Base-by-base conservation (phyloP, 2,888 invertebrate genomes). In the Smittia aterrima region DNA sequence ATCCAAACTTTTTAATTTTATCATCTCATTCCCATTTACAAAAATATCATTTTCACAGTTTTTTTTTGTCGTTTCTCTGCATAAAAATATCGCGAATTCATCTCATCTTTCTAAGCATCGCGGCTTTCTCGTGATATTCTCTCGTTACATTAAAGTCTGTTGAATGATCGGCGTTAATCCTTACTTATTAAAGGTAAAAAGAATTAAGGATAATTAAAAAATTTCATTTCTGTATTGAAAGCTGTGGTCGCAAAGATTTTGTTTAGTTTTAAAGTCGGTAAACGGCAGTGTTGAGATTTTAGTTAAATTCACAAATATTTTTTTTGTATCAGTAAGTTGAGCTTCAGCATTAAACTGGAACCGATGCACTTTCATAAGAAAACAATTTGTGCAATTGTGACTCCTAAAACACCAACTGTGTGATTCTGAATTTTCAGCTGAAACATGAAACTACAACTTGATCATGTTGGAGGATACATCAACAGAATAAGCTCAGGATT, bases 31-130 rank as follows among this genome's bases (percentile, higher is more conserved):
- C 2, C n/a, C n/a, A n/a, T 47, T 47, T 47, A 47, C 16, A 47
- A 47, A 47, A 47, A 47, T 47, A 47, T 47, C 47, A 47, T 47
- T 47, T 47, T 47, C 47, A 38, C 38, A 38, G 38, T 38, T 38
- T 7, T 11, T 7, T 11, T 4, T 38, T 11, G 32, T 32, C 32
- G 32, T 32, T n/a, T 47, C 47, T 11, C n/a, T 47, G n/a, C 47
- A 47, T 47, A 47, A 47, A 47, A 47, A 47, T 47, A 47, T 6
- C 47, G 32, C 47, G 47, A 13, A 2, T 47, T 16, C 47, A n/a
- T n/a, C n/a, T n/a, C n/a, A n/a, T n/a, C 13, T 47, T 47, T n/a
- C n/a, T 47, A 11, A 2, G n/a, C 47, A n/a, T 47, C 47, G 16
- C 47, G 13, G 13, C 47, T 11, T 47, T 47, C 47, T 6, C 16